Conservation (phyloP, 2,797 vertebrate genomes). For the Pantherophis alleghaniensis region DNA sequence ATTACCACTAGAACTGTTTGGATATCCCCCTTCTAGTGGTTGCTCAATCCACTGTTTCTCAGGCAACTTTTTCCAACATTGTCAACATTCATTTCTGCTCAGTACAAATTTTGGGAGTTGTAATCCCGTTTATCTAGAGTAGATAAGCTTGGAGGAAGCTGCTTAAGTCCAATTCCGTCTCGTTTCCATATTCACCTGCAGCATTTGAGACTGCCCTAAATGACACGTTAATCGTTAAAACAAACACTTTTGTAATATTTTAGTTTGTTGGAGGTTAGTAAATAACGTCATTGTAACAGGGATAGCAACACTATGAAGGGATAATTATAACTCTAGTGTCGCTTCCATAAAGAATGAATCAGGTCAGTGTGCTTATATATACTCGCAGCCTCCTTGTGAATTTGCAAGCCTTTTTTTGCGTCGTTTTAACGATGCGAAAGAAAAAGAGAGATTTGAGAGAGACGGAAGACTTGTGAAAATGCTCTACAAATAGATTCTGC, state of each 20-base stretch:
- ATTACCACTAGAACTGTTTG: background rate
- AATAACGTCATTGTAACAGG: background rate
- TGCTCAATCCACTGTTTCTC: background rate
- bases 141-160: background rate
- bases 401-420: background rate
- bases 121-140: background rate
- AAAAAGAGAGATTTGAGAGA: background rate
- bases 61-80: background rate
- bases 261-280: background rate
- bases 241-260: background rate
- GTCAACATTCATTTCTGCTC: background rate
- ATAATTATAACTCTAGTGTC: background rate
- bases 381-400: background rate
- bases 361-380: background rate
- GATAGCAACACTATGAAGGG: background rate
- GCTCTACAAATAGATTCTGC: background rate
- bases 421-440: background rate
- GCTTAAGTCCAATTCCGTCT: background rate
- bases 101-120: background rate
- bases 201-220: background rate
- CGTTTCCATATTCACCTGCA: background rate
- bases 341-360: background rate
- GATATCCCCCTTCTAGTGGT: background rate
- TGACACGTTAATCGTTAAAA: background rate
- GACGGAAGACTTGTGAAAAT: slow-evolving; percentile 2